Evolutionary conservation across 2,888 invertebrate genomes (phyloP).

Genomic region (Eristalinus aeneus): DNA sequence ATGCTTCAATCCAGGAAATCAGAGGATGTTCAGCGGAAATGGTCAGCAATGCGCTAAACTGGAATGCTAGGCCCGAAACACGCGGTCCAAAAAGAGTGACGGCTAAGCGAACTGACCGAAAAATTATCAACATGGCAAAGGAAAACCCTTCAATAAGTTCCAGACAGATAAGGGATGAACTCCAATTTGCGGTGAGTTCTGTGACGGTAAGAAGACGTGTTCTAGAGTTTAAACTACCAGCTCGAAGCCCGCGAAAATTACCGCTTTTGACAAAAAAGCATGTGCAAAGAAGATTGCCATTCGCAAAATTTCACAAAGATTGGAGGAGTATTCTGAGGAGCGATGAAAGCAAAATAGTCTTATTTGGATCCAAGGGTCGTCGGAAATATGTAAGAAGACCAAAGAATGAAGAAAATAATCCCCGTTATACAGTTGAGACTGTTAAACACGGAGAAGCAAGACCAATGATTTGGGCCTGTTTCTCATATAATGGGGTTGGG

Average conservation of each 20-base stretch:
- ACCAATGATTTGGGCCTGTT: too few relatives aligned
- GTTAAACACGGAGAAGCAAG: too few relatives aligned
- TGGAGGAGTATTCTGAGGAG: conserved; percentile 8
- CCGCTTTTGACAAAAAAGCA: conserved; percentile 33
- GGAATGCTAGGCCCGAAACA: neutral
- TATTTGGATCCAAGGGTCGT: too few relatives aligned
- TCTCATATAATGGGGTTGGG: neutral
- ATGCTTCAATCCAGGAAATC: too few relatives aligned
- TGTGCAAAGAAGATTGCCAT: conserved; percentile 1
- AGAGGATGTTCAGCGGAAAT: neutral
- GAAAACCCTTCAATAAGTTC: too few relatives aligned
- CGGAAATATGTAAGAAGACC: neutral
- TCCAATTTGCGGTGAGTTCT: neutral
- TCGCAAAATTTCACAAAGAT: conserved; percentile 1
- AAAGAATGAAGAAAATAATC: neutral
- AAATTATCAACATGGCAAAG: neutral
- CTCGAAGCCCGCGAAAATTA: conserved; percentile 22
- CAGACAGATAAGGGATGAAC: neutral
- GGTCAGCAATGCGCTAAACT: neutral
- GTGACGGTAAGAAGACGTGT: neutral
- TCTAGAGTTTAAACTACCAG: conserved; percentile 9
- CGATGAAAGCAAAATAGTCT: neutral
- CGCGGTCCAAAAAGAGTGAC: neutral
- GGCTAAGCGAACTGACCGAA: neutral
- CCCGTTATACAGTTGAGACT: too few relatives aligned